Conservation (phyloP, 1,140 invertebrate species). For the Callitettix versicolor region DNA sequence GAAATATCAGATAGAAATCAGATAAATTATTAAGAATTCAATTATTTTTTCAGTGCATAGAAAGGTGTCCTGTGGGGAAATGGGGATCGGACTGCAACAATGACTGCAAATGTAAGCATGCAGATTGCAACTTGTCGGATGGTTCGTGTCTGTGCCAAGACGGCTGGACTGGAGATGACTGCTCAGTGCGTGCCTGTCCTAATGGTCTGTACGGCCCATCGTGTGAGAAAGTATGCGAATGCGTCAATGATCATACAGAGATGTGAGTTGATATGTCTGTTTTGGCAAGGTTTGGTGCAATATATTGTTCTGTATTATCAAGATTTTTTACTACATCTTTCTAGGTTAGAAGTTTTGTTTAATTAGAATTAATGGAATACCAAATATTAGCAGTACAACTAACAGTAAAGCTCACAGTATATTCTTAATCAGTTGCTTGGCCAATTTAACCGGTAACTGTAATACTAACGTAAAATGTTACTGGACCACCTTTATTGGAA, state of each 20-base stretch:
- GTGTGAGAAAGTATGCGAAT: conserved; percentile 65
- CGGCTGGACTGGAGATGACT: conserved; percentile 66
- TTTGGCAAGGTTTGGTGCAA: too few species aligned
- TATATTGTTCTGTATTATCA: too few species aligned
- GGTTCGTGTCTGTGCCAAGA: conserved; percentile 60
- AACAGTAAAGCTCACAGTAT: too few species aligned
- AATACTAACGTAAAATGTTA: too few species aligned
- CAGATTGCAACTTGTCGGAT: conserved; percentile 51
- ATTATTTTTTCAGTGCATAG: conserved; percentile 50
- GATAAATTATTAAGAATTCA: too few species aligned
- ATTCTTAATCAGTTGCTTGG: too few species aligned
- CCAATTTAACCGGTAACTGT: too few species aligned
- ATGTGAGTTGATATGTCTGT: conserved; percentile 36
- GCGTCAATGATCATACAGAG: conserved; percentile 58
- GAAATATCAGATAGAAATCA: too few species aligned
- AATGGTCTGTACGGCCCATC: conserved; percentile 53
- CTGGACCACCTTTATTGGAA: too few species aligned
- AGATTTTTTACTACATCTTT: too few species aligned
- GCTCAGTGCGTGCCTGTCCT: conserved; percentile 54
- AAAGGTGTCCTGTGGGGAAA: conserved; percentile 59
- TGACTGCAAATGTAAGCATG: conserved; percentile 68
- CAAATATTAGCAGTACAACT: too few species aligned
- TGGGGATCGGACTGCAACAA: conserved; percentile 67
- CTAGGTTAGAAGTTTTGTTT: conserved; percentile 7
- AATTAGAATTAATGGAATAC: conserved; percentile 1